Evolutionary conservation across 1,140 invertebrate species (phyloP), one percentile per base, ranked within the genome.

Genomic region (Penaeus chinensis): DNA sequence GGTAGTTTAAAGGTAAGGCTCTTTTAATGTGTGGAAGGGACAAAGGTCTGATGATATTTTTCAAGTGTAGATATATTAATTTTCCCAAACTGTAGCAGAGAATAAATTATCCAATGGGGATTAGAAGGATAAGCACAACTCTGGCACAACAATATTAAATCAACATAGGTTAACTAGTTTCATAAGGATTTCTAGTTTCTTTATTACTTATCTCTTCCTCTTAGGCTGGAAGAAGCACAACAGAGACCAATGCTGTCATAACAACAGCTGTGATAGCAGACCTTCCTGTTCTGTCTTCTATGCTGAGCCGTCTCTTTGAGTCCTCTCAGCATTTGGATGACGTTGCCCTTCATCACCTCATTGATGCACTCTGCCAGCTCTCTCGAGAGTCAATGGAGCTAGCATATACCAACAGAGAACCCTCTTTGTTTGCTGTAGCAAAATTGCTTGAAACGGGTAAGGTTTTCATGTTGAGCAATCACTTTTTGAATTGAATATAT

Each of bases 351-450:
- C 97, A 99, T 92, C 97, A 99, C 93, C 93, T 99, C 5, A 98
- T 99, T 82, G 98, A 99, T 93, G 98, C 98, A 11, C 93, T 99
- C 0, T 99, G 98, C 91, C 98, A 99, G 93, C 93, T 99, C 10
- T 99, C 97, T 3, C 95, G 97, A 89, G 98, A 99, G 92, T 97
- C 98, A 32, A 99, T 99, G 97, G 98, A 99, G 91, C 93, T 99
- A 47, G 98, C 98, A 0, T 98, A 98, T 93, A 96, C 96, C 20
- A 99, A 99, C 93, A 94, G 97, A 95, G 98, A 99, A 92, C 98
- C 98, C 37, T 99, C 98, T 0, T 92, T 99, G 77, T 99, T 99
- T 93, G 98, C 98, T 63, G 97, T 99, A 13, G 98, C 98, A 3
- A 99, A 99, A 93, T 93, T 99, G 20, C 93, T 99, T 20, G 98